Evolutionary conservation across 2,797 vertebrate species (phyloP), one percentile per base, ranked within the genome.

Genomic region (Danio choprae): DNA sequence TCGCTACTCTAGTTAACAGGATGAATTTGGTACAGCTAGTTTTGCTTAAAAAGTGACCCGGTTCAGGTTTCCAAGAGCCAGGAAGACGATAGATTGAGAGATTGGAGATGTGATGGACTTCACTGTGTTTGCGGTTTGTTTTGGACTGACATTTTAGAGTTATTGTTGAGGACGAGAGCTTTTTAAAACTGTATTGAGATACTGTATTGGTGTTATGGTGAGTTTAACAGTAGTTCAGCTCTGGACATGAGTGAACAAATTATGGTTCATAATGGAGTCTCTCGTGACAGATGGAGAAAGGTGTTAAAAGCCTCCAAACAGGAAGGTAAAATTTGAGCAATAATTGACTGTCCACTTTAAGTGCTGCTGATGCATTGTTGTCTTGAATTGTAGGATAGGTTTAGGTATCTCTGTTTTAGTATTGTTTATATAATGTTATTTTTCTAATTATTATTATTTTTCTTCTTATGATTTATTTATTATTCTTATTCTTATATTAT

Each of bases 251-350:
- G 22, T 36, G 46, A 70, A 60, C 71, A 53, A 15, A 53, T 60
- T 58, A 63, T 77, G 22, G 10, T 65, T 46, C 55, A 68, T 36
- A 50, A 78, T 13, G 55, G 10, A 40, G 11, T 74, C 10, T 76
- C 76, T 60, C 82, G 40, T 22, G 62, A 77, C 56, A 73, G 51
- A 74, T 83, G 84, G 86, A 83, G 68, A 58, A 86, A 72, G 74
- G 72, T 78, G 50, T 48, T 84, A 50, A 73, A 83, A 63, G 76
- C 63, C 65, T 12, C 64, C 51, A 83, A 77, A 72, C 73, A 82
- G 40, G 36, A 79, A 73, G 63, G 74, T 69, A 65, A 73, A 83
- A 84, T 36, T 6, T 16, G 10, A 43, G n/a, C 1, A 16, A 48
- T 64, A 11, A 7, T 46, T 41, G 20, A 46, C 18, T 51, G 59